These are phyloP conservation scores for Cairina moschata DNA, from an alignment of 2,113 vertebrate species.

Conservation along the genomic window DNA sequence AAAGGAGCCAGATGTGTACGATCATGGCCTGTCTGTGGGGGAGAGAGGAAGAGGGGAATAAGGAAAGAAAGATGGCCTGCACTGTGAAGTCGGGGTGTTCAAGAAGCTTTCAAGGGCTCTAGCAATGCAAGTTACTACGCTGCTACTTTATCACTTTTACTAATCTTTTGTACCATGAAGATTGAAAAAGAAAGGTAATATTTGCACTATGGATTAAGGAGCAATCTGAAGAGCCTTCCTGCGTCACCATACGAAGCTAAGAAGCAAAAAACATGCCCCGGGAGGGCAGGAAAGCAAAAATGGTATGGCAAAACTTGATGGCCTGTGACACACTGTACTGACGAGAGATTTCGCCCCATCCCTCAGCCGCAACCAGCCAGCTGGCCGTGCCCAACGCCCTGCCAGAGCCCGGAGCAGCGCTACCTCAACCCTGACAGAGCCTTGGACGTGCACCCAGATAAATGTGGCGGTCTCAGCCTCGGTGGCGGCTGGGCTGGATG, in stretches of 20 bases:
- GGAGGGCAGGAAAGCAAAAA: neutral
- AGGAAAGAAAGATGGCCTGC: neutral
- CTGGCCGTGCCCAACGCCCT: neutral
- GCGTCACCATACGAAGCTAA: neutral
- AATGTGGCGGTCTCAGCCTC: neutral
- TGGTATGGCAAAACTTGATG: rapidly evolving
- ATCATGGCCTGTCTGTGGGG: neutral
- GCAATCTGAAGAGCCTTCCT: neutral
- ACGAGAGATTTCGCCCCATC: neutral
- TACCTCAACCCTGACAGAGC: neutral
- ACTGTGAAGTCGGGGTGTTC: neutral
- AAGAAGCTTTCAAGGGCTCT: neutral
- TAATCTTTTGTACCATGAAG: neutral
- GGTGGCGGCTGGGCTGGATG: neutral
- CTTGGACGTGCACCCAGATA: neutral
- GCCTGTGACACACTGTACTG: neutral
- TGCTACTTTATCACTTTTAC: neutral
- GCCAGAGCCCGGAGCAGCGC: neutral
- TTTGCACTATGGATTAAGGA: rapidly evolving
- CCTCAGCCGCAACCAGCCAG: neutral
- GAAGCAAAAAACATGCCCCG: neutral
- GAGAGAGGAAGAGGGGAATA: neutral
- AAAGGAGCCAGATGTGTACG: neutral
- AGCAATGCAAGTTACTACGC: neutral
- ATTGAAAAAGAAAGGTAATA: neutral